Conservation (phyloP, 2,888 invertebrate genomes). For the Himalopsyche japonica region DNA sequence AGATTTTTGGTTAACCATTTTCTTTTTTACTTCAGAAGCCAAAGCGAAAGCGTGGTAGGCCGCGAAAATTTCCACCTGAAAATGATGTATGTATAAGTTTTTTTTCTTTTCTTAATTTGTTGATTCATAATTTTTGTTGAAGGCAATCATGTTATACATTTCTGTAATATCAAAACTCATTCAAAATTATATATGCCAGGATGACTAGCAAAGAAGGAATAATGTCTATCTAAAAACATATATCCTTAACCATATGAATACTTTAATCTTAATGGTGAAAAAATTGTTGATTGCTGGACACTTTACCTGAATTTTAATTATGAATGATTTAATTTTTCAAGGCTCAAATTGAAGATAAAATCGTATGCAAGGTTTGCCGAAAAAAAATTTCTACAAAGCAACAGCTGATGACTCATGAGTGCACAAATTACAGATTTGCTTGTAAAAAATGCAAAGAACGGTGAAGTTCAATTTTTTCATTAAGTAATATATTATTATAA, state of each 20-base stretch:
- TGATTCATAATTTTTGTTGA: too few relatives aligned
- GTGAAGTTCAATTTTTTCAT: neutral
- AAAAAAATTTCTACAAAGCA: slow-evolving; percentile 3
- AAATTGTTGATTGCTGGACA: too few relatives aligned
- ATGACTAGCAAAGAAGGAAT: too few relatives aligned
- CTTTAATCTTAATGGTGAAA: too few relatives aligned
- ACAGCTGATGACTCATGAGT: slow-evolving; percentile 4
- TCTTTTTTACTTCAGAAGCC: neutral
- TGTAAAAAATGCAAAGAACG: slow-evolving; percentile 22
- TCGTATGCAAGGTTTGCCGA: slow-evolving; percentile 15
- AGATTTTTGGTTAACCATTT: too few relatives aligned
- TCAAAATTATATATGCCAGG: too few relatives aligned
- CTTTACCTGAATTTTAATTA: neutral
- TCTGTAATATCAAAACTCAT: too few relatives aligned
- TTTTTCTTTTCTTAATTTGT: too few relatives aligned
- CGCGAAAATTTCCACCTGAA: neutral
- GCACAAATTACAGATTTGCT: slow-evolving; percentile 5
- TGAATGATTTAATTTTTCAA: neutral
- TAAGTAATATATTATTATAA: too few relatives aligned
- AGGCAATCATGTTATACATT: too few relatives aligned
- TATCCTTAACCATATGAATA: too few relatives aligned
- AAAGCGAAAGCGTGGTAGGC: neutral
- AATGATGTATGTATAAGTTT: neutral
- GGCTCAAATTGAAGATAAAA: neutral
- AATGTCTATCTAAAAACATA: too few relatives aligned